Evolutionary conservation across 2,113 vertebrate genomes (phyloP).

Genomic region (Semnornis frantzii): DNA sequence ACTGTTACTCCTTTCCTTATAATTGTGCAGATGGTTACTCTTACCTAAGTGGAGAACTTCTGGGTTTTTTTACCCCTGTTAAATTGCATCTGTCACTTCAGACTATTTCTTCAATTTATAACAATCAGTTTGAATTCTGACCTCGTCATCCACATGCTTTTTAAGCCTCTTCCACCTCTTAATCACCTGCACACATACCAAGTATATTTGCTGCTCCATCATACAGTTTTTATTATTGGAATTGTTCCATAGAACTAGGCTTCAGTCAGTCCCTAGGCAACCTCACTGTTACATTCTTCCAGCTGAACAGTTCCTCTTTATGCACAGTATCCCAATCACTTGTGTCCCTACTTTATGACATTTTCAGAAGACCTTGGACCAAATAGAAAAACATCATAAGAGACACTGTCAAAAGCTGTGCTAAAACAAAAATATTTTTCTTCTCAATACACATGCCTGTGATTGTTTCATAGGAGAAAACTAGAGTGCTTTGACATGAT

Average conservation of each 20-base stretch:
- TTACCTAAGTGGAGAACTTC: slow-evolving; percentile 33
- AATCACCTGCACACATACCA: not conserved
- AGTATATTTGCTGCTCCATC: not conserved
- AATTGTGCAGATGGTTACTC: not conserved
- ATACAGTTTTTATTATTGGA: not conserved
- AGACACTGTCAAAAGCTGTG: slow-evolving; percentile 2
- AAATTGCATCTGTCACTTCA: slow-evolving; percentile 7
- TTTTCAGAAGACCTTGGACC: not conserved
- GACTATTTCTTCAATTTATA: slow-evolving; percentile 23
- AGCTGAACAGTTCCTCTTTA: slow-evolving; percentile 12
- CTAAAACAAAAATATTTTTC: slow-evolving; percentile 4
- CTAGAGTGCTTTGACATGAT: not conserved
- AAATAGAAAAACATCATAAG: slow-evolving; percentile 1
- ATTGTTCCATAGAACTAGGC: not conserved
- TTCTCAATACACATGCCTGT: slow-evolving; percentile 30
- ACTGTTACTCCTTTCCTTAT: slow-evolving; percentile 17
- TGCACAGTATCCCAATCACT: not conserved
- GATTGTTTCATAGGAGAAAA: slow-evolving; percentile 2
- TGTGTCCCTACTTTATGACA: not conserved
- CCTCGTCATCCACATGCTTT: not conserved
- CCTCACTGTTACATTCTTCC: not conserved
- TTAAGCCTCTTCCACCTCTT: not conserved
- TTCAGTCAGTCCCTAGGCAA: not conserved
- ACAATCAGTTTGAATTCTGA: slow-evolving; percentile 14
- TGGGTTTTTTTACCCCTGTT: slow-evolving; percentile 5